Conservation (phyloP, 2,888 invertebrate species). For the Acrobasis consociella region DNA sequence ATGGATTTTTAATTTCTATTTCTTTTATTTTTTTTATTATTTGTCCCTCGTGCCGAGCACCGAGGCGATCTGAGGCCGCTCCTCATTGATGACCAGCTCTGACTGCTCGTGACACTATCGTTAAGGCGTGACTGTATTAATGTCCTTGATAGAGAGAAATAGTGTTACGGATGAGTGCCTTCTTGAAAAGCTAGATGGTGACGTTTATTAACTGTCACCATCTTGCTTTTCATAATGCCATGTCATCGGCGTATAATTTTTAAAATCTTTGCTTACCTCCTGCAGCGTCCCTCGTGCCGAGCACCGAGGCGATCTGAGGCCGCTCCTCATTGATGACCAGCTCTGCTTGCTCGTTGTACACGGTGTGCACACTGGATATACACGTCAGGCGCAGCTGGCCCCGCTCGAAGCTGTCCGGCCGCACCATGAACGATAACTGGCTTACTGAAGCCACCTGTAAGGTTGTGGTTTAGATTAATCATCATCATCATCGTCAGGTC, state of each 20-base stretch:
- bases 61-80: slow-evolving; percentile 88
- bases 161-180: too few relatives aligned
- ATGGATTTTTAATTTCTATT: too few relatives aligned
- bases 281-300: slow-evolving; percentile 85
- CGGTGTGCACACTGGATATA: slow-evolving; percentile 85
- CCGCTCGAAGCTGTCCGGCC: slow-evolving; percentile 85
- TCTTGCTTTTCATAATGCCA: too few relatives aligned
- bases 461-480: too few relatives aligned
- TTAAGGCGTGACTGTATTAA: too few relatives aligned
- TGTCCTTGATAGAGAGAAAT: too few relatives aligned
- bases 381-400: slow-evolving; percentile 86
- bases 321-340: slow-evolving; percentile 87
- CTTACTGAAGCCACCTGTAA: slow-evolving; percentile 76
- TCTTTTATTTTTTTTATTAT: too few relatives aligned
- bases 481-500: too few relatives aligned
- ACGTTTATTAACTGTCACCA: too few relatives aligned
- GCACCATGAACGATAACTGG: slow-evolving; percentile 80
- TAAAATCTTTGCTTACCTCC: slow-evolving; percentile 57
- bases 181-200: too few relatives aligned
- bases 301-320: slow-evolving; percentile 88
- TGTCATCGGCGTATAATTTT: background rate
- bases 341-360: slow-evolving; percentile 85
- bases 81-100: slow-evolving; percentile 86
- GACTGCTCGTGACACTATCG: slow-evolving; percentile 62
- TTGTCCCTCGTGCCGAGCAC: slow-evolving; percentile 86